phyloP scores from a whole-genome alignment of 2,888 invertebrate genomes.

The Cephus runcator region DNA sequence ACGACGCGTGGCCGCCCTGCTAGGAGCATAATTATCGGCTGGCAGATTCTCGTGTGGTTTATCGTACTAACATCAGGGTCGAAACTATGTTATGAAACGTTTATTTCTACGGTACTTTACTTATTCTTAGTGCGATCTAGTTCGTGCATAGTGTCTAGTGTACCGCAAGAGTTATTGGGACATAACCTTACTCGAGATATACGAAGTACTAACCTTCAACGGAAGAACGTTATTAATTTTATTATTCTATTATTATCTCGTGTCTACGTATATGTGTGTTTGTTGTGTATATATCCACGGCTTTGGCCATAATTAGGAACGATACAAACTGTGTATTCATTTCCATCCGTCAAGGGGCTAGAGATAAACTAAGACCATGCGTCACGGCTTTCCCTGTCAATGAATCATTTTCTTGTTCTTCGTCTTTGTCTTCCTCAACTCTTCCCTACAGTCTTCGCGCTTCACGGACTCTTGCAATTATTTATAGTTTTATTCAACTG shows the following conservation, averaged over 20 bases:
- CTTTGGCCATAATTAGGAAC: background rate
- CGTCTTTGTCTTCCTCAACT: background rate
- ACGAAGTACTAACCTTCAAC: background rate
- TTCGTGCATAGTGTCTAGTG: background rate
- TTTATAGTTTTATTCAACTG: background rate
- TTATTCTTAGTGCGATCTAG: background rate
- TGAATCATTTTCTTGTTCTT: background rate
- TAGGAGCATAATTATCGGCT: background rate
- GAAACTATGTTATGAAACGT: background rate
- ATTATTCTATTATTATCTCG: background rate
- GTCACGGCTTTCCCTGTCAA: background rate
- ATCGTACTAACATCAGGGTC: background rate
- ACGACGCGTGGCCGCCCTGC: background rate
- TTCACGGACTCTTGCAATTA: background rate
- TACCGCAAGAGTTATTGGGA: background rate
- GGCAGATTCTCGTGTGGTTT: background rate
- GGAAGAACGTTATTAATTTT: background rate
- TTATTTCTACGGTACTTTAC: background rate
- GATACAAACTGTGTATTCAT: background rate
- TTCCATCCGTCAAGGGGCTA: background rate
- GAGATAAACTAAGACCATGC: background rate
- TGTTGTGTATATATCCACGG: background rate
- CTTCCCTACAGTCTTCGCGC: background rate
- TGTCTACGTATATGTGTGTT: background rate
- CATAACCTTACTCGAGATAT: background rate